phyloP scores from a whole-genome alignment of 2,888 invertebrate species.

The Erynnis tages region DNA sequence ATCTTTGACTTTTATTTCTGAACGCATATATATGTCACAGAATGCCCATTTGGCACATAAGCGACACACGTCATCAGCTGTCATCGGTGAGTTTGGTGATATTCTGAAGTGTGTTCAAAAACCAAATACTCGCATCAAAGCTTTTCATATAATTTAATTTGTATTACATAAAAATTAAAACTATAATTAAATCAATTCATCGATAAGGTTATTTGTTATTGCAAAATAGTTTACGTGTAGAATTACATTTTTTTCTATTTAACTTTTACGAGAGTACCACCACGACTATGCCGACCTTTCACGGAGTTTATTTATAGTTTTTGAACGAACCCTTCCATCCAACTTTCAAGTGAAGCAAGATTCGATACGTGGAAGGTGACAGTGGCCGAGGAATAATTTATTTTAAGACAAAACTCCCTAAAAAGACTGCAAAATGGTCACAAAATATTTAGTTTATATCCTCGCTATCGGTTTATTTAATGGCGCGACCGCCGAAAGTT shows the following conservation, averaged over 20 bases:
- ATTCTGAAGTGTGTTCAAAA: constrained; percentile 51
- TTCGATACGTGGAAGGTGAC: constrained; percentile 33
- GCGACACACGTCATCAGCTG: constrained; percentile 5
- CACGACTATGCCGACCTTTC: no score
- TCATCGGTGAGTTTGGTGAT: constrained; percentile 48
- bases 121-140: not conserved
- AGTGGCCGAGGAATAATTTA: constrained; percentile 38
- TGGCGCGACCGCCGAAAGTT: constrained; percentile 54
- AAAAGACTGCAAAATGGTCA: constrained; percentile 67
- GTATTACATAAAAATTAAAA: no score
- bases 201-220: no score
- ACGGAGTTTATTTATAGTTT: constrained; percentile 28
- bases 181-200: no score
- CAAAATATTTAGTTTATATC: constrained; percentile 58
- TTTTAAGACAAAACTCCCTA: constrained; percentile 43
- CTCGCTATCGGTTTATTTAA: constrained; percentile 50
- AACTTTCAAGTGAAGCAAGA: no score
- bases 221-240: no score
- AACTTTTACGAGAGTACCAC: no score
- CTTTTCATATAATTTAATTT: no score
- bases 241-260: no score
- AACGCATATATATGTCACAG: not conserved
- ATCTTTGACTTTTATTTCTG: not conserved
- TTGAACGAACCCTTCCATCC: constrained; percentile 30
- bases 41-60: not conserved